Evolutionary conservation across 2,888 invertebrate species (phyloP).

Genomic region (Malacosoma neustria): DNA sequence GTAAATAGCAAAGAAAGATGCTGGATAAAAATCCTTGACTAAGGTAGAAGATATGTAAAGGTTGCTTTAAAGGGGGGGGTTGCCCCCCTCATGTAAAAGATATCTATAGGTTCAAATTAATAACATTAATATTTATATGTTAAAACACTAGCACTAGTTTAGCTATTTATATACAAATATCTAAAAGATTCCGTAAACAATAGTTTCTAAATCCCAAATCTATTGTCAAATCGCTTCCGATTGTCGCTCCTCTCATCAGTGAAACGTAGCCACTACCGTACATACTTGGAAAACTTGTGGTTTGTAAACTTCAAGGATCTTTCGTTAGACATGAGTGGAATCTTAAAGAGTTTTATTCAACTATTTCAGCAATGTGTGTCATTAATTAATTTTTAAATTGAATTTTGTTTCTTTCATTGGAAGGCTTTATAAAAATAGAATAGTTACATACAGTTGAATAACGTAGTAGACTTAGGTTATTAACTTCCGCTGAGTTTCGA

Average conservation of each 20-base stretch:
- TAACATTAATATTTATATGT: too few relatives aligned
- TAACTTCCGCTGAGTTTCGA: not conserved
- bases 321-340: slow-evolving; percentile 17
- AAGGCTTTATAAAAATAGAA: not conserved
- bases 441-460: not conserved
- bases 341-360: slow-evolving; percentile 2
- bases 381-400: not conserved
- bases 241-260: slow-evolving; percentile 3
- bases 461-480: not conserved
- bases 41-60: too few relatives aligned
- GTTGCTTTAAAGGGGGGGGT: too few relatives aligned
- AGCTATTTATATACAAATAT: too few relatives aligned
- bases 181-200: too few relatives aligned
- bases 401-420: not conserved
- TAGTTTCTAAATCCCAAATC: too few relatives aligned
- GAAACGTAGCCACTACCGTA: not conserved
- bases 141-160: too few relatives aligned
- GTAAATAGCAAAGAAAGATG: too few relatives aligned
- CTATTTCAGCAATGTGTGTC: not conserved
- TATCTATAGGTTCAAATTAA: too few relatives aligned
- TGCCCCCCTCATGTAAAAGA: too few relatives aligned
- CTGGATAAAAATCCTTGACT: too few relatives aligned
- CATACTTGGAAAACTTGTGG: slow-evolving; percentile 15
- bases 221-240: not conserved
- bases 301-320: slow-evolving; percentile 21